Base-by-base conservation (phyloP, 2,113 vertebrate species). In the Gambusia affinis region DNA sequence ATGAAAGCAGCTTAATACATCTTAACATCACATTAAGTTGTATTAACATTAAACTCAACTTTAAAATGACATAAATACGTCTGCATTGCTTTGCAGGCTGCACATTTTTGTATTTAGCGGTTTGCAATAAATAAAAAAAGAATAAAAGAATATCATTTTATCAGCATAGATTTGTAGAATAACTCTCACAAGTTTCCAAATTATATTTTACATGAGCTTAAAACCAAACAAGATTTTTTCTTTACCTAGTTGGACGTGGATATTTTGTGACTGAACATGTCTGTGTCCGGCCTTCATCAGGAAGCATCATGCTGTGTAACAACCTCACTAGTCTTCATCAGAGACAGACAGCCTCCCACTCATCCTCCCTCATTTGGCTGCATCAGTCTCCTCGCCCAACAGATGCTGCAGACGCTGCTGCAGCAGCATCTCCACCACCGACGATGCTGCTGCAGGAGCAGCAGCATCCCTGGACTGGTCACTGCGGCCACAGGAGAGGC, bases 251-350 rank as follows among this genome's bases (percentile, higher is more conserved):
- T 54, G 8, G 24, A 54, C 1, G 19, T 19, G 17, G 19, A 22
- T 8, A 54, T 54, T 81, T 79, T 63, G 67, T 60, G 61, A 77
- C 70, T 44, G 65, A 15, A 31, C 44, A 2, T 4, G 57, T 80
- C 73, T 75, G 14, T 61, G 79, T n/a, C 81, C 47, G 65, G 78
- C 79, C 67, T 78, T 87, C 81, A 83, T 86, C 70, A 68, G 73
- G 42, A 63, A 84, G 83, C 91, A 88, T 89, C 83, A 68, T 68
- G 78, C 67, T 62, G 64, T n/a, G 62, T 83, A 88, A 88, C 82
- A 85, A 84, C 83, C 87, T 91, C 89, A 89, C 86, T 81, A 89
- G 90, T 88, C 89, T 84, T 86, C 85, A 92, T 89, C 87, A 85
- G 77, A 84, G 85, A 83, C 30, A 80, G 66, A 88, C 89, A 90